Conservation (phyloP, 2,797 vertebrate species). For the Dicrostonyx torquatus region DNA sequence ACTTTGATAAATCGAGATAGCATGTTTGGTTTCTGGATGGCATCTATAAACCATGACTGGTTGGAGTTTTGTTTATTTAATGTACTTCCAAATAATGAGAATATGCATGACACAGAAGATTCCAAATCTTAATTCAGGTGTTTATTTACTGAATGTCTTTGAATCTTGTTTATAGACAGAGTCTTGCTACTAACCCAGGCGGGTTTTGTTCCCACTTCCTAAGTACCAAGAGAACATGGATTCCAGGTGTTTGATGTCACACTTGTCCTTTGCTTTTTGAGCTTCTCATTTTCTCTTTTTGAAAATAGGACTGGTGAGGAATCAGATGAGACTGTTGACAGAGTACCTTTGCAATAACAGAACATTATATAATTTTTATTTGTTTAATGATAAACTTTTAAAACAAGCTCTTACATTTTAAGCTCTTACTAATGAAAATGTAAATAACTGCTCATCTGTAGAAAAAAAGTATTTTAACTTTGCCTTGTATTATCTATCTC, state of each 20-base stretch:
- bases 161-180: not conserved
- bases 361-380: not conserved
- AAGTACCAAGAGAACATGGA: not conserved
- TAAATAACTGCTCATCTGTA: not conserved
- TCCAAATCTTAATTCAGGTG: not conserved
- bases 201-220: not conserved
- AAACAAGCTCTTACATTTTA: not conserved
- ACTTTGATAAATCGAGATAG: not conserved
- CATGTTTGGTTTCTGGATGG: not conserved
- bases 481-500: not conserved
- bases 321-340: constrained; percentile 26
- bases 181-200: not conserved
- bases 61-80: not conserved
- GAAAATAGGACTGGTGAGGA: constrained; percentile 2
- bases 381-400: constrained; percentile 10
- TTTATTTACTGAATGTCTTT: not conserved
- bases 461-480: not conserved
- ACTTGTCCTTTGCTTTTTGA: constrained; percentile 7
- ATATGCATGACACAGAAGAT: not conserved
- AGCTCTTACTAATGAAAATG: not conserved
- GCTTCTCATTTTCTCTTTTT: not conserved
- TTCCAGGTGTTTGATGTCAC: not conserved
- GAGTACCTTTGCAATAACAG: not conserved
- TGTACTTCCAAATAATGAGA: not conserved
- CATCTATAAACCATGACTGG: not conserved